These are phyloP conservation scores for Notothenia coriiceps DNA, from an alignment of 2,113 vertebrate genomes.

Conservation along the genomic window DNA sequence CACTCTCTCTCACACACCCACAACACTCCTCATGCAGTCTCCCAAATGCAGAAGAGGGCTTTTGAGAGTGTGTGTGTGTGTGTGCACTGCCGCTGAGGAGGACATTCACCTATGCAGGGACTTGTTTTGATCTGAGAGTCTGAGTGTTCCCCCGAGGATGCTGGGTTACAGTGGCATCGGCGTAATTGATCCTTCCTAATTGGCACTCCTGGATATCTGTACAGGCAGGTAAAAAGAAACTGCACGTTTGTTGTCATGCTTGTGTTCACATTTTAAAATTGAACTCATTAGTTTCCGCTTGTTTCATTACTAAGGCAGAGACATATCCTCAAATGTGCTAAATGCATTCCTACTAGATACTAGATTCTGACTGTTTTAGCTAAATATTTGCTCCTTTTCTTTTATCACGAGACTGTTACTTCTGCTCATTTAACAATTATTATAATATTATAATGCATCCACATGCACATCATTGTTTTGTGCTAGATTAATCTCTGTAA, in stretches of 20 bases:
- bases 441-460: neutral
- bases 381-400: neutral
- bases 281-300: conserved; percentile 62
- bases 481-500: neutral
- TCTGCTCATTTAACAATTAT: neutral
- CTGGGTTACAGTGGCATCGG: conserved; percentile 42
- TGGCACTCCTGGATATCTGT: conserved; percentile 64
- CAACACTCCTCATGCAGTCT: conserved; percentile 67
- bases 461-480: neutral
- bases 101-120: conserved; percentile 62
- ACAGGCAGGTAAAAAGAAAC: conserved; percentile 71
- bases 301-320: neutral
- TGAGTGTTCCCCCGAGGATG: conserved; percentile 56
- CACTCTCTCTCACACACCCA: conserved; percentile 72
- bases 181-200: conserved; percentile 62
- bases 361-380: neutral
- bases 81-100: conserved; percentile 33
- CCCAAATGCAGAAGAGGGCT: conserved; percentile 67
- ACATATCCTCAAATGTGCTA: conserved; percentile 19
- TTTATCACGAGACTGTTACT: neutral
- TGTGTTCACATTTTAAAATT: conserved; percentile 25
- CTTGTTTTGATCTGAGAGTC: conserved; percentile 51
- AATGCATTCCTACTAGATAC: conserved; percentile 4
- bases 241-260: conserved; percentile 17
- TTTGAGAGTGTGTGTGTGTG: conserved; percentile 49